These are phyloP conservation scores for Siderastrea siderea DNA, from an alignment of 92 coral and sea anemone species.

Conservation along the genomic window DNA sequence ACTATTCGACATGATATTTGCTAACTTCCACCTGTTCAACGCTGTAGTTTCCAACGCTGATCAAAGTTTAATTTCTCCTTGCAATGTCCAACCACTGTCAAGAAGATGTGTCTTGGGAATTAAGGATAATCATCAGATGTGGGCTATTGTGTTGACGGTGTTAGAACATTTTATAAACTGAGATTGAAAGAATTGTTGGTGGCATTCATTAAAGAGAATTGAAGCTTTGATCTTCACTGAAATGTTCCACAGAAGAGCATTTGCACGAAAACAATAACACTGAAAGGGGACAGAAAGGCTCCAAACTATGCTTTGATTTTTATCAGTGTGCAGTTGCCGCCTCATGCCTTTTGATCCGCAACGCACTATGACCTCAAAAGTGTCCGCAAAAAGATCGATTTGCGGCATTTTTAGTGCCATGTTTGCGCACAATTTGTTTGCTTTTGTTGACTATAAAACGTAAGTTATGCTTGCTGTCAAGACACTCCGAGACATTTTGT, in stretches of 20 bases:
- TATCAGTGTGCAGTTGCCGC: neutral
- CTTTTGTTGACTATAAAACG: constrained; percentile 10
- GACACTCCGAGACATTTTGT: neutral
- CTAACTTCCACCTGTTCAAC: constrained; percentile 12
- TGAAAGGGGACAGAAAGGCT: neutral
- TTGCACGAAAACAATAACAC: neutral
- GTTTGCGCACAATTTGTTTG: constrained; percentile 8
- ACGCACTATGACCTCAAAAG: neutral
- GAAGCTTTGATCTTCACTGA: neutral
- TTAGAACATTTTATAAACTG: neutral
- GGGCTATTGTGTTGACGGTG: neutral
- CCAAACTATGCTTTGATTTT: neutral
- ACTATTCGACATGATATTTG: neutral
- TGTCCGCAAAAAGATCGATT: constrained; percentile 4
- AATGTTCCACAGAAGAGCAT: neutral
- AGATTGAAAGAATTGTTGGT: neutral
- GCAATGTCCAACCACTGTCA: neutral
- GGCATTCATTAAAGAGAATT: neutral
- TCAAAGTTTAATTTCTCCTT: constrained; percentile 5
- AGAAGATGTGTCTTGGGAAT: neutral
- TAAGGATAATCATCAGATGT: neutral
- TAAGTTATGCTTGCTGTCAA: neutral
- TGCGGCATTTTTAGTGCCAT: neutral
- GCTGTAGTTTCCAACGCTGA: neutral
- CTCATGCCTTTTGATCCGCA: neutral